Evolutionary conservation across 1,140 invertebrate species (phyloP), one percentile per base, ranked within the genome.

Genomic region (Listronotus oregonensis): DNA sequence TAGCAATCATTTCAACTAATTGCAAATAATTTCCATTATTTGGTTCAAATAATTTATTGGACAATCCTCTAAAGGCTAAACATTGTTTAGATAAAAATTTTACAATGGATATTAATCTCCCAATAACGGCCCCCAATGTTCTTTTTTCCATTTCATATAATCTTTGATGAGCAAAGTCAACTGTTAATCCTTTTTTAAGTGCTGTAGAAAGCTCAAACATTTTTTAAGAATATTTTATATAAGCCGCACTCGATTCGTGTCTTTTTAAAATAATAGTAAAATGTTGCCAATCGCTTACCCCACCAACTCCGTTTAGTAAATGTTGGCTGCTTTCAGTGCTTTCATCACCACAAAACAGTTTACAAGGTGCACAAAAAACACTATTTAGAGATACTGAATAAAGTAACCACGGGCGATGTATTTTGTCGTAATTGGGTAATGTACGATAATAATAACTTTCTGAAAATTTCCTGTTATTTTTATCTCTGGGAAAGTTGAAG

Each of bases 21-120:
- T 57, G 37, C 15, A 57, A 57, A 57, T 43, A 57, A 57, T 57
- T 57, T 57, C 37, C 55, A 57, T 57, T 57, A 57, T 57, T 57
- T 44, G 17, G 55, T 42, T 57, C 37, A 57, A 43, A 57, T 17
- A 43, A 43, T 57, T 27, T 57, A 57, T 21, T 43, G 21, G n/a
- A 43, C 14, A 14, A 40, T 57, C 55, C 55, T 43, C 55, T 40
- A 57, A 57, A 57, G 42, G 55, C 55, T 43, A 57, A 57, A 43
- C 37, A 57, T 42, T 57, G 55, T 57, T 43, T 21, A 27, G 39
- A 40, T 57, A 57, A 42, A 42, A 17, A 57, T 27, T 57, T 40
- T 57, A 57, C 37, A 32, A 57, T 57, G n/a, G 42, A 40, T 43
- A 57, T 31, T 43, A 57, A 27, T 57, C 55, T 40, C 18, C 27